Evolutionary conservation across 2,797 vertebrate genomes (phyloP).

Genomic region (Spinus pinus): DNA sequence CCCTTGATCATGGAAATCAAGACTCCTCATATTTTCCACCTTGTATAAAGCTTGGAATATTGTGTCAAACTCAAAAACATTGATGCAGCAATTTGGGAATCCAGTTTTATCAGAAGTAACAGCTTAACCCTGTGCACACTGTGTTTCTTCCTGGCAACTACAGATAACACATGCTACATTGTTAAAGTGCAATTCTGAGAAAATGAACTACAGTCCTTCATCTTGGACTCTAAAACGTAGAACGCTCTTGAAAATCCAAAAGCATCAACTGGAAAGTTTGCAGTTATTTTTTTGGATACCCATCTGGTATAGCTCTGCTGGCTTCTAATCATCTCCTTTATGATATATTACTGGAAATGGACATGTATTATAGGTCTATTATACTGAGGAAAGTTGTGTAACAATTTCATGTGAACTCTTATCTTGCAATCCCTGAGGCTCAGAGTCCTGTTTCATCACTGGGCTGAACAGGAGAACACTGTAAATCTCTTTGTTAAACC

Average conservation of each 20-base stretch:
- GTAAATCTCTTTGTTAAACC: not conserved
- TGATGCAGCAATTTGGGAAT: not conserved
- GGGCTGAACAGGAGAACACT: not conserved
- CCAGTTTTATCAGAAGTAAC: not conserved
- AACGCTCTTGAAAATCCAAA: not conserved
- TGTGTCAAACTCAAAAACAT: not conserved
- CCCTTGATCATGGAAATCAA: not conserved
- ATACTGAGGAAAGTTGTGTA: not conserved
- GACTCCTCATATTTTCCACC: not conserved
- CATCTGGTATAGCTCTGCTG: not conserved
- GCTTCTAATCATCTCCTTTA: not conserved
- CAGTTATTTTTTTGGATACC: not conserved
- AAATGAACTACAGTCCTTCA: not conserved
- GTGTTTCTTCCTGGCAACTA: not conserved
- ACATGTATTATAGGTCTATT: not conserved
- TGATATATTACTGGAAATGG: not conserved
- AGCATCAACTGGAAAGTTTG: not conserved
- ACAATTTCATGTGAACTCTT: not conserved
- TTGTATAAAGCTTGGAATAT: not conserved
- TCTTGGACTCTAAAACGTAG: not conserved
- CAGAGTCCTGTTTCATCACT: not conserved
- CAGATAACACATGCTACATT: not conserved
- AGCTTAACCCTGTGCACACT: fast-evolving
- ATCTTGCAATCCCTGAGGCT: not conserved
- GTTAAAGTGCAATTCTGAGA: not conserved